Evolutionary conservation across 2,888 invertebrate genomes (phyloP).

Genomic region (Brenthis daphne): DNA sequence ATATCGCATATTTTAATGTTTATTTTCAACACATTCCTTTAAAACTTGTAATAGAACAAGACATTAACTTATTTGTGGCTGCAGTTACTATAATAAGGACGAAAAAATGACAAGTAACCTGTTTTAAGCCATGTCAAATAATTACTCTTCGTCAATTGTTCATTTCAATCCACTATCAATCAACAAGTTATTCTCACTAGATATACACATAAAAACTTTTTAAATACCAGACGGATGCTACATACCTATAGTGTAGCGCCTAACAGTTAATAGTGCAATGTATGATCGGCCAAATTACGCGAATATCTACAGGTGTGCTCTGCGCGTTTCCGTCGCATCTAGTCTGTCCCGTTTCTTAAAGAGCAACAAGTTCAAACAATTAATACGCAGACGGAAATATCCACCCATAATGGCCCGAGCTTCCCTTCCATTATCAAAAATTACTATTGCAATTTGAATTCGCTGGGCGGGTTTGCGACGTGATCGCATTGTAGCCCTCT

Average conservation of each 20-base stretch:
- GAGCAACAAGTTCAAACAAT: conserved; percentile 63
- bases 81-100: conserved; percentile 31
- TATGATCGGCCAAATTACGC: conserved; percentile 57
- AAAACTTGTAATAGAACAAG: conserved; percentile 28
- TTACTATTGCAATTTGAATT: conserved; percentile 75
- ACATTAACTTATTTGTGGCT: conserved; percentile 26
- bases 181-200: conserved; percentile 39
- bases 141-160: conserved; percentile 39
- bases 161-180: conserved; percentile 40
- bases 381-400: conserved; percentile 70
- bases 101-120: conserved; percentile 34
- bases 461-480: conserved; percentile 62
- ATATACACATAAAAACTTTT: conserved; percentile 62
- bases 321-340: conserved; percentile 58
- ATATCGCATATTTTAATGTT: neutral
- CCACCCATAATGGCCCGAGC: conserved; percentile 67
- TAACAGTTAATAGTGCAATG: conserved; percentile 59
- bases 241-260: conserved; percentile 55
- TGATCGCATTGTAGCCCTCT: conserved; percentile 60
- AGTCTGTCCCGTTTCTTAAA: conserved; percentile 58
- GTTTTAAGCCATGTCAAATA: conserved; percentile 36
- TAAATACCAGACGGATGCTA: conserved; percentile 65
- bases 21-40: conserved; percentile 25
- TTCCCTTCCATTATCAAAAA: conserved; percentile 76
- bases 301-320: conserved; percentile 65